A percentile compares a stretch with the other conserved stretches of the same genome.
Conservation (phyloP, 2,113 vertebrate species). For the Phodopus roborovskii region DNA sequence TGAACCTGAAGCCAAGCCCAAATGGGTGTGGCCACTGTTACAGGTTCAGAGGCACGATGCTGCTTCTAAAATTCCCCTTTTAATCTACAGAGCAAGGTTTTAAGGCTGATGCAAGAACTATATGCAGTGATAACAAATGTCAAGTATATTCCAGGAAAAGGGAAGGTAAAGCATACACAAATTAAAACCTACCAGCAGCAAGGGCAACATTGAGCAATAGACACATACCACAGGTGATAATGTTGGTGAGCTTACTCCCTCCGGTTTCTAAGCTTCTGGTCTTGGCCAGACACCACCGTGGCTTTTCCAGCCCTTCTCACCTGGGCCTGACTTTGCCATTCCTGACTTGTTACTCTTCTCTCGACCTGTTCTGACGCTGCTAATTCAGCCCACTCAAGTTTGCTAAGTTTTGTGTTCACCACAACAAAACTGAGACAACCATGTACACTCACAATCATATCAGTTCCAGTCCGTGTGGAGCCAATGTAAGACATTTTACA, state of each 20-base stretch:
- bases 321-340: neutral
- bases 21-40: no score
- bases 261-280: neutral
- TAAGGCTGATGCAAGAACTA: no score
- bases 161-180: no score
- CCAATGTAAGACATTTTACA: neutral
- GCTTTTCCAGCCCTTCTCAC: neutral
- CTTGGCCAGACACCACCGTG: neutral
- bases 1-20: no score
- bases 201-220: no score
- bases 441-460: neutral
- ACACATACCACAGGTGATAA: neutral
- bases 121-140: no score
- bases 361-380: neutral
- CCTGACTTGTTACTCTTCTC: neutral
- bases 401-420: neutral
- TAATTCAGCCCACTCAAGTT: neutral
- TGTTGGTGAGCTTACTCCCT: neutral
- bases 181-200: no score
- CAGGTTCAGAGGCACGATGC: no score
- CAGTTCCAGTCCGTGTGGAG: neutral
- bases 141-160: no score
- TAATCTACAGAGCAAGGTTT: no score
- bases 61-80: no score
- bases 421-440: constrained; percentile 28